Conservation (phyloP, 2,113 vertebrate species). For the Syrmaticus mikado region DNA sequence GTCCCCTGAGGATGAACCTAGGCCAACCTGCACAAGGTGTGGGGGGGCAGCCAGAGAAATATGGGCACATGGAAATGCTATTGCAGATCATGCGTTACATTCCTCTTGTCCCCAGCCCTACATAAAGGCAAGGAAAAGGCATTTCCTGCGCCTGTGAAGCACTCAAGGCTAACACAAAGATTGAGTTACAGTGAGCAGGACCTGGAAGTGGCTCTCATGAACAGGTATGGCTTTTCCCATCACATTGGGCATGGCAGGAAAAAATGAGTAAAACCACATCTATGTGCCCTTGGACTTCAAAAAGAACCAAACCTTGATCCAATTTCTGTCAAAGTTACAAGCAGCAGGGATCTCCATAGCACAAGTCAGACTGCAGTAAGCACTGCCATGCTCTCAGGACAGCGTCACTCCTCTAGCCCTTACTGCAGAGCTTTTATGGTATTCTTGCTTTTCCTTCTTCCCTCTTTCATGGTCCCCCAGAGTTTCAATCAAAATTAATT, state of each 20-base stretch:
- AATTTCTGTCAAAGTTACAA: background rate
- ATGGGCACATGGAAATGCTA: background rate
- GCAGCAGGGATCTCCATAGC: background rate
- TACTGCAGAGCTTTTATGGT: background rate
- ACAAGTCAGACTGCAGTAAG: background rate
- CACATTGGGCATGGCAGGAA: background rate
- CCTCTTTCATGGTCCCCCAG: background rate
- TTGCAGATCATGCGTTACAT: background rate
- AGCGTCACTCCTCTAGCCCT: background rate
- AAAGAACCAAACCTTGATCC: background rate
- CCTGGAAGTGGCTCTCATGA: rapidly evolving
- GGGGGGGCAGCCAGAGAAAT: background rate
- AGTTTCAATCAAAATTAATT: constrained; percentile 23
- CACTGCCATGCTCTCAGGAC: background rate
- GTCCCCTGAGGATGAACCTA: background rate
- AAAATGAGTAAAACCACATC: background rate
- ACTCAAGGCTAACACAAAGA: background rate
- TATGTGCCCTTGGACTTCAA: background rate
- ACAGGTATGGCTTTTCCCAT: background rate
- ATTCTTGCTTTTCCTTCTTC: constrained; percentile 26
- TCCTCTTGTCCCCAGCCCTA: background rate
- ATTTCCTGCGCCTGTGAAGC: background rate
- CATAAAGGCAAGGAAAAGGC: background rate
- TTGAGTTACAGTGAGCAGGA: background rate
- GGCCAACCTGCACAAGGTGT: background rate